Percentiles rank a stretch among this genome's conserved stretches.
These are phyloP conservation scores for Lepus oiostolus DNA, from an alignment of 2,797 vertebrate species.

Conservation along the genomic window DNA sequence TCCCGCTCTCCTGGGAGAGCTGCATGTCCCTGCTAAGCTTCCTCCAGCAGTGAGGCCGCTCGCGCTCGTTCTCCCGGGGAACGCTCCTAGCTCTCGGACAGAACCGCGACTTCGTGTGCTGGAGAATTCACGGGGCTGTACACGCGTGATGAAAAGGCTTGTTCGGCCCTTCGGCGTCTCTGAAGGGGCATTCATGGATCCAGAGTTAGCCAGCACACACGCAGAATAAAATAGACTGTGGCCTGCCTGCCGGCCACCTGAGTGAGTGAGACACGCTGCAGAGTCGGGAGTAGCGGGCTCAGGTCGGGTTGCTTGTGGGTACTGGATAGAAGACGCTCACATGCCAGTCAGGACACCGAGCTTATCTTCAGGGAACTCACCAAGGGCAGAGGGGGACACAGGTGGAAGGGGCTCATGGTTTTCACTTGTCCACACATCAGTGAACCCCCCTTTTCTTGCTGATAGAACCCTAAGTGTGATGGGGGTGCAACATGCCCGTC, in stretches of 20 bases:
- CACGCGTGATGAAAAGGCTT: not conserved
- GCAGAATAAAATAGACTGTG: not conserved
- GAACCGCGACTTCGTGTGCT: not conserved
- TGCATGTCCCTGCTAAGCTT: not conserved
- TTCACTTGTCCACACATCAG: no score
- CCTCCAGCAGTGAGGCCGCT: not conserved
- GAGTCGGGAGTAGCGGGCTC: not conserved
- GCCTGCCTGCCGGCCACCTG: not conserved
- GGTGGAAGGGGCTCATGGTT: no score
- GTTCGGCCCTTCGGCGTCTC: not conserved
- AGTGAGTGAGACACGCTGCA: no score
- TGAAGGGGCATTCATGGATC: not conserved
- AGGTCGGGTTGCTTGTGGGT: not conserved
- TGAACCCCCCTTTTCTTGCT: not conserved
- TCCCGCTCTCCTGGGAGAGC: no score
- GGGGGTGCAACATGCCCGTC: fast-evolving
- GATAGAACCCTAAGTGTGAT: not conserved
- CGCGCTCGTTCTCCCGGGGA: not conserved
- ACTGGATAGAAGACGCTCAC: not conserved
- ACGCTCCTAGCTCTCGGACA: no score
- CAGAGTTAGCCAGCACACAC: not conserved
- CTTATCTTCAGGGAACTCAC: not conserved
- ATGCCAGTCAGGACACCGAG: not conserved
- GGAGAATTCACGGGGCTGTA: not conserved
- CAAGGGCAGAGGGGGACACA: no score